phyloP scores from a whole-genome alignment of 2,888 invertebrate species.

The Pterostichus niger region DNA sequence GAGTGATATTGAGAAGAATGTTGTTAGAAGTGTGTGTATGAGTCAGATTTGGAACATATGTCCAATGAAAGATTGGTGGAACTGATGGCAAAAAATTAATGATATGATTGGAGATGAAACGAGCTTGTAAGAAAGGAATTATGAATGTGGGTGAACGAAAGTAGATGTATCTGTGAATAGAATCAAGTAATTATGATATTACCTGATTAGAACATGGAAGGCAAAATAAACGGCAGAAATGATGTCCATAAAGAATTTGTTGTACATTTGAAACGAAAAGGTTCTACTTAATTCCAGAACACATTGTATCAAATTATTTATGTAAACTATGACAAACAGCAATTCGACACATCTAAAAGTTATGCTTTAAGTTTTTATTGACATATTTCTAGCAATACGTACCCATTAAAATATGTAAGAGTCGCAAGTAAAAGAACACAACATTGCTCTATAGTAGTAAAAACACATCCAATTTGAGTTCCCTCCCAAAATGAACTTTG shows the following conservation, averaged over 20 bases:
- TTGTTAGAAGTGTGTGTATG: too few relatives aligned
- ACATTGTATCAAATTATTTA: conserved; percentile 52
- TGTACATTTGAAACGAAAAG: conserved; percentile 57
- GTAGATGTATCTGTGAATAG: too few relatives aligned
- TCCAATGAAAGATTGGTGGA: too few relatives aligned
- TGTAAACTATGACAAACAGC: conserved; percentile 41
- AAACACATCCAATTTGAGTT: conserved; percentile 69
- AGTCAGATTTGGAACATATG: too few relatives aligned
- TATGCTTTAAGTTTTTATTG: background rate
- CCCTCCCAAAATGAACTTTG: conserved; percentile 73
- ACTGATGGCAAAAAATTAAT: too few relatives aligned
- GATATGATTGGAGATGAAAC: too few relatives aligned
- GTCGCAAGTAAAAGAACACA: conserved; percentile 71
- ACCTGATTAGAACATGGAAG: conserved; percentile 37
- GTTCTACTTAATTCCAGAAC: conserved; percentile 52
- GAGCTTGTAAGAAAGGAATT: too few relatives aligned
- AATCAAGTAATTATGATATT: background rate
- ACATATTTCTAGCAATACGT: conserved; percentile 7
- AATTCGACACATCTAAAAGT: conserved; percentile 44
- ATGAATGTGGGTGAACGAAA: too few relatives aligned
- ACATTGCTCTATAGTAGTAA: conserved; percentile 70
- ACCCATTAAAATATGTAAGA: conserved; percentile 70
- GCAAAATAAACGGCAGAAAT: conserved; percentile 49
- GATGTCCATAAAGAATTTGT: conserved; percentile 54
- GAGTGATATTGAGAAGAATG: too few relatives aligned